Conservation (phyloP, 2,888 invertebrate species). For the Caenorhabditis sp. region DNA sequence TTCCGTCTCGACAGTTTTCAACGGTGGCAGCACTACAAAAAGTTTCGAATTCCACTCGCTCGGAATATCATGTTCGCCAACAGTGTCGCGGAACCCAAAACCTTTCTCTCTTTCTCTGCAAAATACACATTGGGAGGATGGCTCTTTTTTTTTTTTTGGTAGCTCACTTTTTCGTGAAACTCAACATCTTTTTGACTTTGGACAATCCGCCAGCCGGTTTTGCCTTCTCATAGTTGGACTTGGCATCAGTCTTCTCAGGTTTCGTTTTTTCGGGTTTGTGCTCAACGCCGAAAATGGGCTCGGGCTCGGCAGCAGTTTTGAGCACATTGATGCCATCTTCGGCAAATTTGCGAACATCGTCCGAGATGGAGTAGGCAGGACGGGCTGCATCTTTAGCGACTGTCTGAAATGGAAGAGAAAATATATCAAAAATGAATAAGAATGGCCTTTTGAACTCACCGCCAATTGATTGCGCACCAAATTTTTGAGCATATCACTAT, state of each 20-base stretch:
- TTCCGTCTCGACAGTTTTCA: slow-evolving; percentile 23
- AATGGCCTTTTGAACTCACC: background rate
- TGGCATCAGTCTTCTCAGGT: background rate
- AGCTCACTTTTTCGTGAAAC: background rate
- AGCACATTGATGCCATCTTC: slow-evolving; percentile 8
- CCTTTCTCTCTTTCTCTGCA: background rate
- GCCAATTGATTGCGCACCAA: slow-evolving; percentile 14
- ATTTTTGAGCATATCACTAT: slow-evolving; percentile 14
- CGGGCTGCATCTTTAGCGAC: slow-evolving; percentile 7
- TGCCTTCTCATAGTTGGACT: background rate
- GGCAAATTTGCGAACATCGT: slow-evolving; percentile 14
- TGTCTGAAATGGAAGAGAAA: background rate
- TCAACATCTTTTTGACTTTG: background rate
- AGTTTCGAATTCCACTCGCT: slow-evolving; percentile 28
- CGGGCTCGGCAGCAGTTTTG: background rate
- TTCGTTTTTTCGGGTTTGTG: background rate
- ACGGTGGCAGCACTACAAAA: slow-evolving; percentile 23
- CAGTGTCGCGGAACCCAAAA: background rate
- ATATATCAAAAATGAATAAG: too few species aligned
- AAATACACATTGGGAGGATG: background rate
- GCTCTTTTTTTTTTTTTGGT: too few species aligned
- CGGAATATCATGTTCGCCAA: slow-evolving; percentile 24
- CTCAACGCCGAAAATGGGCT: background rate
- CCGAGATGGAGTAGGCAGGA: background rate
- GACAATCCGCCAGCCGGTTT: background rate